These are phyloP conservation scores for Shinisaurus crocodilurus DNA, from an alignment of 2,113 vertebrate genomes.

Conservation along the genomic window DNA sequence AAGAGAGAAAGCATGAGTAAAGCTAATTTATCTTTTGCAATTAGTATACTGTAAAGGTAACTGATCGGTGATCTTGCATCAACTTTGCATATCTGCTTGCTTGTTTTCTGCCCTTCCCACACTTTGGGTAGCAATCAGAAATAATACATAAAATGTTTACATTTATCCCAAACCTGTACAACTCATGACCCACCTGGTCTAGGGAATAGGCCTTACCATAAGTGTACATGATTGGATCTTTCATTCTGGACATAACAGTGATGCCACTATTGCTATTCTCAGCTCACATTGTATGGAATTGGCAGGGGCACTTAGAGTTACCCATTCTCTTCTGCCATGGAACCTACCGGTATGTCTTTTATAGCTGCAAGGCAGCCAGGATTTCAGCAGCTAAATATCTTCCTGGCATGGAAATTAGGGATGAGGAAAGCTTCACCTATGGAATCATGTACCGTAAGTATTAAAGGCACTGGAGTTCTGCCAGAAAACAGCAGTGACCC, in stretches of 20 bases:
- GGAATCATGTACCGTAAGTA: too few species aligned
- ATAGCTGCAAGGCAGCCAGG: background rate
- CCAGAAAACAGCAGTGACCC: background rate
- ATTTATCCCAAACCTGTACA: background rate
- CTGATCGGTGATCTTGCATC: background rate
- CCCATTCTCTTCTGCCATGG: background rate
- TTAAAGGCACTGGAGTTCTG: background rate
- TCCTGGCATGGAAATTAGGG: background rate
- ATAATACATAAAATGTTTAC: background rate
- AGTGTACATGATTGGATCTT: background rate
- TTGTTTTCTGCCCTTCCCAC: background rate
- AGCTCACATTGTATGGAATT: background rate
- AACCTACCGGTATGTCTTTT: background rate
- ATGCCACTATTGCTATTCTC: background rate
- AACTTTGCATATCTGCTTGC: background rate
- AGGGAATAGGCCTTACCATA: background rate
- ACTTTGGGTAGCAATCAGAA: background rate
- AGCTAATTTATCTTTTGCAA: background rate
- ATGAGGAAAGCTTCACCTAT: too few species aligned
- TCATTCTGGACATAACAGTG: too few species aligned
- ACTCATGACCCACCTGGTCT: background rate
- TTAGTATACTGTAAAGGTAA: background rate
- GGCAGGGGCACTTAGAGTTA: background rate
- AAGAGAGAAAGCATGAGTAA: background rate
- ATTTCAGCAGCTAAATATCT: background rate